Conservation (phyloP, 1,140 invertebrate species). For the Drosophila ananassae region DNA sequence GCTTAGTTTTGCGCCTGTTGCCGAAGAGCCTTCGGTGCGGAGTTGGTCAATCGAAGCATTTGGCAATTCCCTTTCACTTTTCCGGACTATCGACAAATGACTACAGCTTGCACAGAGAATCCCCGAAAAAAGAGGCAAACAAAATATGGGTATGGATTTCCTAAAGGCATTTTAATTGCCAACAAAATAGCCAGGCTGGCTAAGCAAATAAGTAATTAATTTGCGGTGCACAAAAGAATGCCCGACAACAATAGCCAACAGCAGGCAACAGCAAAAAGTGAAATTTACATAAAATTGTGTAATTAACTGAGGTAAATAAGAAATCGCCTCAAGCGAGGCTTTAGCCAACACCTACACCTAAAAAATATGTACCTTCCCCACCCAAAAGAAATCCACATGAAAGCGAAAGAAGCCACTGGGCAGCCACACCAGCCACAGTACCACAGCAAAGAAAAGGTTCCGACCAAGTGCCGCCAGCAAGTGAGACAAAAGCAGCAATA, state of each 20-base stretch:
- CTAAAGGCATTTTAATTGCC: conserved; percentile 78
- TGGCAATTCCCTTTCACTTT: conserved; percentile 80
- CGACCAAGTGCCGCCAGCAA: conserved; percentile 41
- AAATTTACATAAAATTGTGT: conserved; percentile 82
- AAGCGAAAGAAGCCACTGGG: conserved; percentile 63
- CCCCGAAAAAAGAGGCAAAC: conserved; percentile 33
- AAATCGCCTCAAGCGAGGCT: conserved; percentile 55
- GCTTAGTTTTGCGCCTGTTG: conserved; percentile 37
- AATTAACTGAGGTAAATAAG: conserved; percentile 67
- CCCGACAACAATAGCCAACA: conserved; percentile 28
- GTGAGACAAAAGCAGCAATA: conserved; percentile 21
- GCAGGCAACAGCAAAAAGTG: conserved; percentile 56
- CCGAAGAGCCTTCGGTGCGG: conserved; percentile 16
- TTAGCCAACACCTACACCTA: conserved; percentile 63
- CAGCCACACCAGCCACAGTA: conserved; percentile 25
- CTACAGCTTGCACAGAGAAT: conserved; percentile 51
- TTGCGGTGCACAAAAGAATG: conserved; percentile 72
- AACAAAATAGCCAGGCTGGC: conserved; percentile 62
- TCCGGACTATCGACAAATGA: conserved; percentile 69
- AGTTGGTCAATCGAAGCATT: conserved; percentile 71
- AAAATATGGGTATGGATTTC: conserved; percentile 45
- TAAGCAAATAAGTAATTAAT: conserved; percentile 80
- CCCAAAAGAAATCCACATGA: conserved; percentile 27
- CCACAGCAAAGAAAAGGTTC: conserved; percentile 33
- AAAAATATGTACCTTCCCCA: neutral